Conservation (phyloP, 2,113 vertebrate species). For the Ctenodactylus gundi region DNA sequence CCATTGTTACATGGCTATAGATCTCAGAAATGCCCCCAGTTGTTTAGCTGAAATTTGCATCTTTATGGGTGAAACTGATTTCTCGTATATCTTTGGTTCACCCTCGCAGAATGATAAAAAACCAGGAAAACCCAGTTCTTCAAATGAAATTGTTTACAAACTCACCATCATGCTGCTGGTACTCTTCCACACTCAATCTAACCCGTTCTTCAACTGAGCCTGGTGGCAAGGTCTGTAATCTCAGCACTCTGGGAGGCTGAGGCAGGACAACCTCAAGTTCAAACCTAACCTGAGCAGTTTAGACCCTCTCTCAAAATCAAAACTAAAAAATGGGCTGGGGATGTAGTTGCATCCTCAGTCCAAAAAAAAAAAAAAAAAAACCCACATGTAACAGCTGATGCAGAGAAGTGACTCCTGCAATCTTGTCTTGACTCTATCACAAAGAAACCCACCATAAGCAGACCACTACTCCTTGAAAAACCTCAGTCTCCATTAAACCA, state of each 20-base stretch:
- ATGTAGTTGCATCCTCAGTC: too few species aligned
- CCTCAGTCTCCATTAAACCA: not conserved
- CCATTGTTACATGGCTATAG: not conserved
- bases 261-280: too few species aligned
- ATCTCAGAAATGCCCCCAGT: not conserved
- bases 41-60: not conserved
- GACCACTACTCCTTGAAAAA: not conserved
- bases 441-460: not conserved
- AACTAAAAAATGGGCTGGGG: too few species aligned
- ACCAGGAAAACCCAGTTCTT: not conserved
- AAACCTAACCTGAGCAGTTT: too few species aligned
- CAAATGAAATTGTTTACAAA: not conserved
- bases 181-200: not conserved
- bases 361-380: too few species aligned
- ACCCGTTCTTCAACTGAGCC: not conserved
- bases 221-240: too few species aligned
- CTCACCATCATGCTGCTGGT: not conserved
- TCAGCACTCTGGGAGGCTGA: too few species aligned
- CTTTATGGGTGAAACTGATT: not conserved
- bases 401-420: not conserved
- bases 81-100: constrained; percentile 12
- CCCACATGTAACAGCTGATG: not conserved
- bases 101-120: not conserved
- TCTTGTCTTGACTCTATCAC: not conserved
- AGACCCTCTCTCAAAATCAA: too few species aligned